Conservation (phyloP, 1,140 invertebrate species). For the Sarcophaga bullata region DNA sequence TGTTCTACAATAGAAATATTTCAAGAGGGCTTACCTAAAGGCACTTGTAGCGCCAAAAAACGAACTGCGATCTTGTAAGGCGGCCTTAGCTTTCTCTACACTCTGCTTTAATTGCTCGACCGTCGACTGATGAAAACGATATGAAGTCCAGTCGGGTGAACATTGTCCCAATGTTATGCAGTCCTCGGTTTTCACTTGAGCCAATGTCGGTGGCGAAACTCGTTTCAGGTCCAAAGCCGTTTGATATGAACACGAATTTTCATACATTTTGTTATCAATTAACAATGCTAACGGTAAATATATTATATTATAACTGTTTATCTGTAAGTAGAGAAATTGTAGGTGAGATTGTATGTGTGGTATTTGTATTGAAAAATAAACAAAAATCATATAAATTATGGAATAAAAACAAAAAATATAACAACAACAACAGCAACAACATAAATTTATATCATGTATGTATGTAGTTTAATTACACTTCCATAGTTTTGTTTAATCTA, state of each 20-base stretch:
- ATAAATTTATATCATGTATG: too few species aligned
- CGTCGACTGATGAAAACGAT: conserved; percentile 80
- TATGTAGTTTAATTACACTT: too few species aligned
- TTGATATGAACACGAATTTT: conserved; percentile 89
- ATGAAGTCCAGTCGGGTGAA: conserved; percentile 76
- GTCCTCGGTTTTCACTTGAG: conserved; percentile 71
- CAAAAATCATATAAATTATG: too few species aligned
- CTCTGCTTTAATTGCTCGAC: conserved; percentile 89
- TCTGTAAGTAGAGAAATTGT: background rate
- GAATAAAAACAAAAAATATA: too few species aligned
- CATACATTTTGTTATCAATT: conserved; percentile 78
- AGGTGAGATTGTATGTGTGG: background rate
- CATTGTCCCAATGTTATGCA: conserved; percentile 67
- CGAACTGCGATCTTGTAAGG: conserved; percentile 71
- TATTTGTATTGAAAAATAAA: background rate
- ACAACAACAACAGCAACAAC: too few species aligned
- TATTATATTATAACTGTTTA: background rate
- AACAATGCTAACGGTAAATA: background rate
- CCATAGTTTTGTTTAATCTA: too few species aligned
- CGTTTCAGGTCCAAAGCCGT: conserved; percentile 85
- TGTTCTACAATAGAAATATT: background rate
- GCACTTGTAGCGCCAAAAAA: conserved; percentile 64
- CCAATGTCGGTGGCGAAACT: conserved; percentile 67
- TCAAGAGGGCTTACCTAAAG: conserved; percentile 55
- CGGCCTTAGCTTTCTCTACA: conserved; percentile 88